phyloP scores from a whole-genome alignment of 2,797 vertebrate species.

The Sciurus carolinensis region DNA sequence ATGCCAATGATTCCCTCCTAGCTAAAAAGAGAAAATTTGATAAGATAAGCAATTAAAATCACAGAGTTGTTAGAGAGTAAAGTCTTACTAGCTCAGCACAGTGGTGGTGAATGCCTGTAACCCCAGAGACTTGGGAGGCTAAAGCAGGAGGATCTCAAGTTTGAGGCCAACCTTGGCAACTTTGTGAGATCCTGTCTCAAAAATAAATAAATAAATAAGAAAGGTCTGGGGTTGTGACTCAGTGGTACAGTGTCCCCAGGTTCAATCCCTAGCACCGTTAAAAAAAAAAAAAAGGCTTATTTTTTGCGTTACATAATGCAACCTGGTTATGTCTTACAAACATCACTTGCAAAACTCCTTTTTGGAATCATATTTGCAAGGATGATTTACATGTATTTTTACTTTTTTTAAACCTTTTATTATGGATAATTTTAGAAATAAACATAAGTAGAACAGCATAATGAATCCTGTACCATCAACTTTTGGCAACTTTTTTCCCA shows the following conservation, averaged over 20 bases:
- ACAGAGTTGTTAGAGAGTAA: slow-evolving; percentile 5
- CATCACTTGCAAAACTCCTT: not conserved
- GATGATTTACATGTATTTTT: slow-evolving; percentile 9
- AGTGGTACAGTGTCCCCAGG: too few species aligned
- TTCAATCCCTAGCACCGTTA: too few species aligned
- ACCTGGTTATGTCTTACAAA: not conserved
- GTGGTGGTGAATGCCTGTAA: too few species aligned
- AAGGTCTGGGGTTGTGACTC: too few species aligned
- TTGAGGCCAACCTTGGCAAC: too few species aligned
- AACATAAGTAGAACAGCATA: not conserved
- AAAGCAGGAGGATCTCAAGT: too few species aligned
- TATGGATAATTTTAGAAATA: slow-evolving; percentile 19
- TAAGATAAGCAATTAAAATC: not conserved
- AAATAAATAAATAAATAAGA: too few species aligned
- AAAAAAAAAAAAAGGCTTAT: too few species aligned
- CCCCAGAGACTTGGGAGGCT: too few species aligned
- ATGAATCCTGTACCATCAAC: not conserved
- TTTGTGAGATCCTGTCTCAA: too few species aligned
- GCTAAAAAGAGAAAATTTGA: slow-evolving; percentile 13
- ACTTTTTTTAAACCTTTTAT: slow-evolving; percentile 55
- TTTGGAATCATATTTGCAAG: slow-evolving; percentile 14
- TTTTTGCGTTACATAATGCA: not conserved
- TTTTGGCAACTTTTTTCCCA: not conserved
- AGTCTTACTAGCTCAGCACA: not conserved
- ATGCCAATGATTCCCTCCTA: not conserved